These are phyloP conservation scores for Falco novaeseelandiae DNA, from an alignment of 2,797 vertebrate genomes.

Conservation along the genomic window DNA sequence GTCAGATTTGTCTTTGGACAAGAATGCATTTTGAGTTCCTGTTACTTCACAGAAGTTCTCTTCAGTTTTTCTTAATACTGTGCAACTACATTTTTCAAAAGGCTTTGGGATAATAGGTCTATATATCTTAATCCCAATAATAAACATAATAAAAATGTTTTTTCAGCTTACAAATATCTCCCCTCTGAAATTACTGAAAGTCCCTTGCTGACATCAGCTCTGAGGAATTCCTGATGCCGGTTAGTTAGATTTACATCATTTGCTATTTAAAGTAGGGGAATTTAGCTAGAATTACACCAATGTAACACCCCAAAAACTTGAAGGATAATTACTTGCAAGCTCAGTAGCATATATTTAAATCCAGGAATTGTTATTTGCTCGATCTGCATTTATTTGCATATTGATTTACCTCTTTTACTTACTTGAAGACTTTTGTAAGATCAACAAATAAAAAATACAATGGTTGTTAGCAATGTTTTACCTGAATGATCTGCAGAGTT, in stretches of 20 bases:
- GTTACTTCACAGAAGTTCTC: background rate
- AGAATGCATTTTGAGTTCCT: background rate
- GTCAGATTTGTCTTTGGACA: background rate
- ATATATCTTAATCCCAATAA: slow-evolving; percentile 31
- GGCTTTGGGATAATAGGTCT: background rate
- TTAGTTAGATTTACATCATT: slow-evolving; percentile 25
- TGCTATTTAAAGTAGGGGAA: background rate
- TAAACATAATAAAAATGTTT: background rate
- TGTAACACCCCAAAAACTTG: background rate
- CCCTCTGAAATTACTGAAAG: slow-evolving; percentile 30
- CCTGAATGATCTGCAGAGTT: background rate
- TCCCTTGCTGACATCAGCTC: slow-evolving; percentile 41
- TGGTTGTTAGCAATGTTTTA: background rate
- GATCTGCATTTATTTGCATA: background rate
- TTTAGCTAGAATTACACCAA: slow-evolving; percentile 12
- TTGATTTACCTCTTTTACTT: background rate
- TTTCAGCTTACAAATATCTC: slow-evolving; percentile 34
- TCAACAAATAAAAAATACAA: background rate
- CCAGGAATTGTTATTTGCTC: background rate
- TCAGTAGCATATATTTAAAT: background rate
- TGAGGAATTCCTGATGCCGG: slow-evolving; percentile 30
- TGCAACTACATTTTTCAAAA: background rate
- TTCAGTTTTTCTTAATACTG: background rate
- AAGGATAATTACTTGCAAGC: background rate
- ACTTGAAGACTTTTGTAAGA: background rate